These are phyloP conservation scores for Brachirus orientalis DNA, from an alignment of 2,113 vertebrate genomes.

Conservation along the genomic window DNA sequence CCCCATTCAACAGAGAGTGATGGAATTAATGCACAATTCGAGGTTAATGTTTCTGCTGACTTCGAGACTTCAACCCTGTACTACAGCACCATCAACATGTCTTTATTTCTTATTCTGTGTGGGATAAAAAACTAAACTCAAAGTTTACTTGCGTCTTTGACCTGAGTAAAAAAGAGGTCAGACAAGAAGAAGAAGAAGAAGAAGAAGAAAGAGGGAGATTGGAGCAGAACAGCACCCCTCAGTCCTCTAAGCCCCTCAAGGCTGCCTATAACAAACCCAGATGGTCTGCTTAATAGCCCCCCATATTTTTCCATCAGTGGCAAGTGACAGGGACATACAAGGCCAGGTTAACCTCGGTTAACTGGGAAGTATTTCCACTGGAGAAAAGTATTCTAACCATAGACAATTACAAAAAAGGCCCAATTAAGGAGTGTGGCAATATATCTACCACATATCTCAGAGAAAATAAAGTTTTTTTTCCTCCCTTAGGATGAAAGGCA, in stretches of 20 bases:
- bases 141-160: conserved; percentile 12
- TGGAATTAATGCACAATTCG: neutral
- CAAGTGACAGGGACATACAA: conserved; percentile 26
- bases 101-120: neutral
- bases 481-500: conserved; percentile 3
- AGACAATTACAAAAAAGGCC: conserved; percentile 29
- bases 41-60: conserved; percentile 4
- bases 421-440: conserved; percentile 43
- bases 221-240: conserved; percentile 14
- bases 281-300: conserved; percentile 45
- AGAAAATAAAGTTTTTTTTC: neutral
- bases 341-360: conserved; percentile 57
- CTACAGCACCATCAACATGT: conserved; percentile 12
- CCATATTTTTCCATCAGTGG: conserved; percentile 32
- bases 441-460: conserved; percentile 17
- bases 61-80: conserved; percentile 18
- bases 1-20: conserved; percentile 7
- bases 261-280: conserved; percentile 39
- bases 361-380: conserved; percentile 38
- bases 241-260: conserved; percentile 25
- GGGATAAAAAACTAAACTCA: conserved; percentile 15
- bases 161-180: conserved; percentile 12
- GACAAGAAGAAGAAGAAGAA: too few species aligned
- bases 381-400: conserved; percentile 50
- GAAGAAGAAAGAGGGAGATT: conserved; percentile 11